Conservation (phyloP, 2,888 invertebrate species). For the Ophioninae sp. region DNA sequence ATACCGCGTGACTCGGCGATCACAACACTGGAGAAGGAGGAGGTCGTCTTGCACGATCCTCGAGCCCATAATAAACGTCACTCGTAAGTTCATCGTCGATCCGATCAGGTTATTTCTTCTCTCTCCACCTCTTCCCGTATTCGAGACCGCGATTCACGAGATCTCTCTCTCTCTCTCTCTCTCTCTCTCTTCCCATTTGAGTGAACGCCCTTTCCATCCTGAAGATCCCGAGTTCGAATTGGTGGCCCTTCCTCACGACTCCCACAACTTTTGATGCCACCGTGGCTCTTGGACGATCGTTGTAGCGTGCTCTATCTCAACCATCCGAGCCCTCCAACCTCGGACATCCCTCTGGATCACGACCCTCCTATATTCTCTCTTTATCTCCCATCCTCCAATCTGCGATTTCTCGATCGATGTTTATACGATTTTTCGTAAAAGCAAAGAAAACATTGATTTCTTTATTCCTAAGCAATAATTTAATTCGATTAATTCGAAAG, state of each 20-base stretch:
- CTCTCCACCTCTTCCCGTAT: slow-evolving; percentile 7
- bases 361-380: slow-evolving; percentile 50
- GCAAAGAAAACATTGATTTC: slow-evolving; percentile 3
- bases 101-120: slow-evolving; percentile 43
- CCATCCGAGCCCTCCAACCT: slow-evolving; percentile 63
- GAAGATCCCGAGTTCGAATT: slow-evolving; percentile 33
- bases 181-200: slow-evolving; percentile 29
- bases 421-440: not conserved
- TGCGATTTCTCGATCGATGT: slow-evolving; percentile 30
- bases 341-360: slow-evolving; percentile 27
- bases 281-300: slow-evolving; percentile 68
- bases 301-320: slow-evolving; percentile 69
- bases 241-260: slow-evolving; percentile 65
- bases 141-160: slow-evolving; percentile 36
- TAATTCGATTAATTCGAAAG: too few relatives aligned
- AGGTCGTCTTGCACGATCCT: slow-evolving; percentile 10
- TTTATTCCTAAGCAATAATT: too few relatives aligned
- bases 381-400: slow-evolving; percentile 61
- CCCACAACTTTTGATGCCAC: slow-evolving; percentile 65
- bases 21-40: slow-evolving; percentile 18
- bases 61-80: slow-evolving; percentile 26
- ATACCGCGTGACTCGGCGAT: slow-evolving; percentile 21
- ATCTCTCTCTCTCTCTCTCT: too few relatives aligned
- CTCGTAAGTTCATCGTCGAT: slow-evolving; percentile 40
- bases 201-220: slow-evolving; percentile 38